Percentiles rank a stretch among this genome's conserved stretches.
Conservation (phyloP, 2,888 invertebrate species). For the Augochlorella aurata region DNA sequence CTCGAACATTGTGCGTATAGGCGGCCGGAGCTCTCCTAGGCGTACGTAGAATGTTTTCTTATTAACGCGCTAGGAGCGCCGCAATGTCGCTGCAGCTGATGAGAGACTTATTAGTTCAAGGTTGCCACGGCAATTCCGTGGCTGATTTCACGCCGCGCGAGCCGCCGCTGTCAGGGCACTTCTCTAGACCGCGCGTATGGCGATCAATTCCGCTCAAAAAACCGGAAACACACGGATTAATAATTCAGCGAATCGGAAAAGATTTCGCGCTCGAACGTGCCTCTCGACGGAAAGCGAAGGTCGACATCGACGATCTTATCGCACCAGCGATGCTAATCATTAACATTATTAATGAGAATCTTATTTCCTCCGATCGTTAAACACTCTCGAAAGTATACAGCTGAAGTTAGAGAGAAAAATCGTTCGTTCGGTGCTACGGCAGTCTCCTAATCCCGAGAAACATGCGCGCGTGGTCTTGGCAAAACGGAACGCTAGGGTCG, state of each 20-base stretch:
- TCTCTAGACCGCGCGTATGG: conserved; percentile 24
- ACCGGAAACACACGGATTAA: conserved; percentile 36
- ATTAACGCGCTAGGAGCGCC: conserved; percentile 44
- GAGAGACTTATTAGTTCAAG: conserved; percentile 61
- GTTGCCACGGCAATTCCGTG: conserved; percentile 55
- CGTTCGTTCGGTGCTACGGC: no score
- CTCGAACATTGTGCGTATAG: conserved; percentile 21
- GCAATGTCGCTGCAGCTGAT: conserved; percentile 45
- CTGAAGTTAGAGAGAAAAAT: no score
- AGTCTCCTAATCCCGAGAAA: no score
- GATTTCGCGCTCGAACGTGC: neutral
- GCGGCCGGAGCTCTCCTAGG: neutral
- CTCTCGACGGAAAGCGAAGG: neutral
- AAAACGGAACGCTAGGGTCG: no score
- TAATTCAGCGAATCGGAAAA: conserved; percentile 8
- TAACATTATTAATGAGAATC: no score
- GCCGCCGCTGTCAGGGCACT: conserved; percentile 41
- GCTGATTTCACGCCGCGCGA: conserved; percentile 44
- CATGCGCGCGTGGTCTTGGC: no score
- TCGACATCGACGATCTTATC: neutral
- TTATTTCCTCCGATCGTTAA: no score
- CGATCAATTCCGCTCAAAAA: conserved; percentile 17
- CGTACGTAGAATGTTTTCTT: conserved; percentile 41
- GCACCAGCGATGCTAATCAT: neutral
- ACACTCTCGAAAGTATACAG: no score